Base-by-base conservation (phyloP, 2,113 vertebrate species). In the Prunella fulvescens region DNA sequence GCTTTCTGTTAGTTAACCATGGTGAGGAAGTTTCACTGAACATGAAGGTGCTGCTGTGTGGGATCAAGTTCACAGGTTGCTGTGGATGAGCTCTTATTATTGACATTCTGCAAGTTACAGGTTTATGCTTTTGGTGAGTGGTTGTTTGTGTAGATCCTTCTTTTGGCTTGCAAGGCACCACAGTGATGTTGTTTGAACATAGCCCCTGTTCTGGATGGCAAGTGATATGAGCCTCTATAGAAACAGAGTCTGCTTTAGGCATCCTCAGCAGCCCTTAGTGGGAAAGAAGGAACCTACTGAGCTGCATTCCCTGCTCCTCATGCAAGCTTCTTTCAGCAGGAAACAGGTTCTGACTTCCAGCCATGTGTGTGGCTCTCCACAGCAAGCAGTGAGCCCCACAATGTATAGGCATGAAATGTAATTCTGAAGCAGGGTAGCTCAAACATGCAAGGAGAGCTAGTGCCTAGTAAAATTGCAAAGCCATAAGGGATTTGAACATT, bases 281-380 rank as follows among this genome's bases (percentile, higher is more conserved):
- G 54, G n/a, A 77, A 67, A 16, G 64, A 45, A 29, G 26, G 78
- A 77, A 14, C 58, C 40, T 77, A 2, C n/a, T 65, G 65, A 70
- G 78, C 39, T 81, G 56, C 35, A 9, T 81, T 73, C 20, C 26
- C 61, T 2, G 1, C 17, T 78, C 28, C 50, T 56, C 31, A 25
- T 56, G 19, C 1, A 17, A 69, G n/a, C 22, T 39, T 20, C 31
- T 73, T 70, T 78, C 39, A 66, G 70, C 42, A 64, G 35, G 29
- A 80, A 51, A 42, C 8, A 57, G 35, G 7, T 33, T 71, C 4
- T 2, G 62, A 26, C 45, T 84, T 78, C 53, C 50, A 47, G 73
- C 33, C 4, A 3, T 0, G 0, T 4, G 0, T 53, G 53, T 7
- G 1, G 31, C 25, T 33, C 24, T 67, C 65, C 3, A 9, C 3